Conservation (phyloP, 2,113 vertebrate species). For the Ptilonorhynchus violaceus region DNA sequence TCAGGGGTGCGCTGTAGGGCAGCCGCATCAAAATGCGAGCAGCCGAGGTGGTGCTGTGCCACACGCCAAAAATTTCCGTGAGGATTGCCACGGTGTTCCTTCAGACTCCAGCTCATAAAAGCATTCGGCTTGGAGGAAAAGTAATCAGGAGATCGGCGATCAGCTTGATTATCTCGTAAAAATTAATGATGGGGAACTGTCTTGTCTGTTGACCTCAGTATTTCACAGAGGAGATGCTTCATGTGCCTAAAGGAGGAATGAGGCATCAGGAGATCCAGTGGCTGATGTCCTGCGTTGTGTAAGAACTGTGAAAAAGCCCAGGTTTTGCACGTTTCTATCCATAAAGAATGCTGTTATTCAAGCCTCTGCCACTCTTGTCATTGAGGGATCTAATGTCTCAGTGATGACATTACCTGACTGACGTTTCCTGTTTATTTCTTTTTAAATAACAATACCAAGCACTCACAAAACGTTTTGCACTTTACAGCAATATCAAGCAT, state of each 20-base stretch:
- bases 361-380: not conserved
- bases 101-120: not conserved
- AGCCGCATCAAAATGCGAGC: not conserved
- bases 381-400: not conserved
- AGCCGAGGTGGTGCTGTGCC: not conserved
- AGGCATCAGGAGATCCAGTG: not conserved
- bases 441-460: conserved; percentile 25
- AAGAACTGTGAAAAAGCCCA: not conserved
- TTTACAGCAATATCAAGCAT: conserved; percentile 25
- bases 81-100: not conserved
- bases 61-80: fast-evolving
- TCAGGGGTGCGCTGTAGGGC: fast-evolving
- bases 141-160: not conserved
- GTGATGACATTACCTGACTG: conserved; percentile 1
- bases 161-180: not conserved
- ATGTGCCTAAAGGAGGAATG: not conserved
- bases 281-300: not conserved
- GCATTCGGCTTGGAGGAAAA: not conserved
- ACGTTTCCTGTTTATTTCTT: conserved; percentile 58
- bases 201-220: not conserved
- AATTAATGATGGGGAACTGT: not conserved
- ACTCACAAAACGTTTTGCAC: conserved; percentile 29
- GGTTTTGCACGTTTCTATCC: not conserved
- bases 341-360: not conserved
- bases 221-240: not conserved